These are phyloP conservation scores for Baccha elongata DNA, from an alignment of 2,888 invertebrate species.

Conservation along the genomic window DNA sequence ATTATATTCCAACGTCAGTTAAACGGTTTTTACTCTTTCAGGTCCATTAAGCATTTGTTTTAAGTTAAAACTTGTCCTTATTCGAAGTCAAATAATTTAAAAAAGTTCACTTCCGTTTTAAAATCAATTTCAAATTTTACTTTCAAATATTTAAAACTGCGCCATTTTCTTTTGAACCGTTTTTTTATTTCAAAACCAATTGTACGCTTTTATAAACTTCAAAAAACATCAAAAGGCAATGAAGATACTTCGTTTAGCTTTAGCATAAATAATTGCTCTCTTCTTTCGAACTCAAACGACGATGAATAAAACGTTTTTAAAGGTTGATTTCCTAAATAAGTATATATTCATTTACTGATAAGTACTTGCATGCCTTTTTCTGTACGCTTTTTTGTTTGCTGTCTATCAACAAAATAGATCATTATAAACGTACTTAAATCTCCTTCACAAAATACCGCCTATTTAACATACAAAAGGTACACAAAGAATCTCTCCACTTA, in stretches of 20 bases:
- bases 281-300: neutral
- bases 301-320: neutral
- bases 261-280: neutral
- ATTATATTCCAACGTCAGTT: too few species aligned
- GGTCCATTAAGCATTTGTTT: too few species aligned
- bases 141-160: too few species aligned
- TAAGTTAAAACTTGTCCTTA: too few species aligned
- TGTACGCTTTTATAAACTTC: neutral
- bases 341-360: neutral
- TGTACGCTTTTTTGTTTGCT: neutral
- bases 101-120: too few species aligned
- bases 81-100: too few species aligned
- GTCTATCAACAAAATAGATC: neutral
- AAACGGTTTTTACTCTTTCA: too few species aligned
- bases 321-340: too few species aligned
- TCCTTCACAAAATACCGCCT: neutral
- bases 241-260: neutral
- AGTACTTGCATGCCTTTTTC: too few species aligned
- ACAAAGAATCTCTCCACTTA: neutral
- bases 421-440: neutral
- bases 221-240: neutral
- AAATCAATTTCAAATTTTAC: too few species aligned
- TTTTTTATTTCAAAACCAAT: neutral
- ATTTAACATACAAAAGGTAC: constrained; percentile 10
- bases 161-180: too few species aligned